Evolutionary conservation across 2,888 invertebrate species (phyloP).

Genomic region (Drosophila mercatorum): DNA sequence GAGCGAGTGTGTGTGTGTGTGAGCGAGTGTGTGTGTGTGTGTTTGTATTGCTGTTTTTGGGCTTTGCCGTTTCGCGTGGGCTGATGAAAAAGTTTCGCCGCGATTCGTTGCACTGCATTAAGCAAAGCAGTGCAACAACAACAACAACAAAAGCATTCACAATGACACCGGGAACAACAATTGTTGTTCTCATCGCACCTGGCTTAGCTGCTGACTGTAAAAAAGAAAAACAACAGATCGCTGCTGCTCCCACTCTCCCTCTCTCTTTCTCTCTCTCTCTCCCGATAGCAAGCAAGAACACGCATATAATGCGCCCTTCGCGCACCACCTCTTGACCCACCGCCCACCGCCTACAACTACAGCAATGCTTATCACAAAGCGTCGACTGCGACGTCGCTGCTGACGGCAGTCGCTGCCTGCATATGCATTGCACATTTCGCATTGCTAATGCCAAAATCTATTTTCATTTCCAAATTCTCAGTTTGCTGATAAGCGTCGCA

Average conservation of each 20-base stretch:
- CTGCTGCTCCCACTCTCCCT: neutral
- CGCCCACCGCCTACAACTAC: neutral
- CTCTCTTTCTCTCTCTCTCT: neutral
- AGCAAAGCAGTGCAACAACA: constrained; percentile 57
- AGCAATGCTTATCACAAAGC: constrained; percentile 52
- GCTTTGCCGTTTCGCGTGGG: constrained; percentile 47
- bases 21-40: constrained; percentile 9
- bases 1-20: too few relatives aligned
- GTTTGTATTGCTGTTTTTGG: constrained; percentile 45
- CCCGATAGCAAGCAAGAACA: constrained; percentile 6
- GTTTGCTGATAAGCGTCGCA: constrained; percentile 51
- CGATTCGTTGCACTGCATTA: constrained; percentile 75
- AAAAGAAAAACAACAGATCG: constrained; percentile 28
- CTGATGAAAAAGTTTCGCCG: constrained; percentile 74
- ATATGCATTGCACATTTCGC: constrained; percentile 48
- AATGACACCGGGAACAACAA: neutral
- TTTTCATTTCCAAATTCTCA: constrained; percentile 23
- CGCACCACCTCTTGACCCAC: constrained; percentile 1
- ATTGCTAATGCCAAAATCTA: constrained; percentile 26
- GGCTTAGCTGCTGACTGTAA: constrained; percentile 28
- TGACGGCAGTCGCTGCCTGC: constrained; percentile 24
- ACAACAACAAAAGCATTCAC: constrained; percentile 24
- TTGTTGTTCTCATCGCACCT: constrained; percentile 37
- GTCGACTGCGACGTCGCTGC: constrained; percentile 14
- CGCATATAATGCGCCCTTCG: constrained; percentile 25